phyloP scores from a whole-genome alignment of 2,888 invertebrate genomes.

The Hofmannophila pseudospretella region DNA sequence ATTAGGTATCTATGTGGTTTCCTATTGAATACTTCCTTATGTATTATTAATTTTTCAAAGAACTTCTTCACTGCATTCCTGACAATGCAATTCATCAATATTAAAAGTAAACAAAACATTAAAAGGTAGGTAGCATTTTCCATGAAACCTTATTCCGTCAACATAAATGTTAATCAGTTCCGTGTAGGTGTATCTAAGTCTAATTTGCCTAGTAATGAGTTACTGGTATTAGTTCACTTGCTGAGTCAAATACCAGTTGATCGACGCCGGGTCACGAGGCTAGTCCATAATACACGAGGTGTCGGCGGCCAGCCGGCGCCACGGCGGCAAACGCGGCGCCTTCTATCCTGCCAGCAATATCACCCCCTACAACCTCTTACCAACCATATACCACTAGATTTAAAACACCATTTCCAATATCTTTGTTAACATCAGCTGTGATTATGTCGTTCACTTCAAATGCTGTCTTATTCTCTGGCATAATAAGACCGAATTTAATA shows the following conservation, averaged over 20 bases:
- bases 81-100: too few species aligned
- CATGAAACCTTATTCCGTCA: too few species aligned
- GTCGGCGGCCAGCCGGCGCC: constrained; percentile 75
- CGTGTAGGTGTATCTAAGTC: constrained; percentile 26
- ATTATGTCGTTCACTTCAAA: constrained; percentile 26
- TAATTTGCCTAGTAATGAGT: constrained; percentile 55
- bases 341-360: constrained; percentile 60
- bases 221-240: constrained; percentile 51
- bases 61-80: too few species aligned
- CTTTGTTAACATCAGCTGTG: constrained; percentile 50
- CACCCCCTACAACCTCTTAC: constrained; percentile 28
- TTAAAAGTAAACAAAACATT: too few species aligned
- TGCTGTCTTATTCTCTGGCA: constrained; percentile 24
- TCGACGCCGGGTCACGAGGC: constrained; percentile 73
- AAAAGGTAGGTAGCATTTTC: too few species aligned
- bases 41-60: too few species aligned
- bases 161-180: constrained; percentile 36
- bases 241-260: constrained; percentile 70
- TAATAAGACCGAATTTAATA: constrained; percentile 21
- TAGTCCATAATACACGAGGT: constrained; percentile 77
- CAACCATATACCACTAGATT: constrained; percentile 1
- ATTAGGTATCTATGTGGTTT: too few species aligned
- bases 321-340: constrained; percentile 70
- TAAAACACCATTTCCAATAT: too few species aligned
- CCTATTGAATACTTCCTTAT: too few species aligned